A percentile compares a stretch with the other conserved stretches of the same genome.
phyloP scores from a whole-genome alignment of 2,113 vertebrate species.

The Lepus americanus region DNA sequence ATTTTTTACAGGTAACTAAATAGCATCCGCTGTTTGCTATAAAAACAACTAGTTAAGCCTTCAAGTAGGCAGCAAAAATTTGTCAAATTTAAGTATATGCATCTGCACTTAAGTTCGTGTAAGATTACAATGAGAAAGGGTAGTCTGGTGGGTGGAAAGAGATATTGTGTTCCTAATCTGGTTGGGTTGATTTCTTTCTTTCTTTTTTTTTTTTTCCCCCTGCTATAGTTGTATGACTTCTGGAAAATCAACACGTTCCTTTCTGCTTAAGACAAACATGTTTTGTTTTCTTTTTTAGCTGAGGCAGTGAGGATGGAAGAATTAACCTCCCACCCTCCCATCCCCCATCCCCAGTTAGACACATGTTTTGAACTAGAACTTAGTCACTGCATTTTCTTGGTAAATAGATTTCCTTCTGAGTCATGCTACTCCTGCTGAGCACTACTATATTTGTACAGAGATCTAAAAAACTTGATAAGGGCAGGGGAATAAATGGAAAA shows the following conservation, averaged over 20 bases:
- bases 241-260: conserved; percentile 53
- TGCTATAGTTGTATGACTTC: neutral
- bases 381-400: conserved; percentile 75
- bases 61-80: conserved; percentile 67
- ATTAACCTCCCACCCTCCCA: conserved; percentile 64
- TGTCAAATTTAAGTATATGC: conserved; percentile 69
- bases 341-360: conserved; percentile 44
- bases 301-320: conserved; percentile 54
- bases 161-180: conserved; percentile 62
- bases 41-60: conserved; percentile 73
- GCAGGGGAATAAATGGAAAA: conserved; percentile 60
- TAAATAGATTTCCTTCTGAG: conserved; percentile 83
- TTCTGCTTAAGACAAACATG: conserved; percentile 55
- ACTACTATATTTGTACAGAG: conserved; percentile 81
- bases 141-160: conserved; percentile 67
- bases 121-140: conserved; percentile 65
- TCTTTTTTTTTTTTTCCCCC: neutral
- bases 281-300: conserved; percentile 65
- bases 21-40: conserved; percentile 51
- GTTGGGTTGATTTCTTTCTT: conserved; percentile 19
- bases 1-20: conserved; percentile 56
- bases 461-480: conserved; percentile 80
- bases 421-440: conserved; percentile 72
- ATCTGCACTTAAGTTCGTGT: conserved; percentile 48
- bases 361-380: conserved; percentile 77